Evolutionary conservation across 2,113 vertebrate genomes (phyloP).

Genomic region (Clarias gariepinus): DNA sequence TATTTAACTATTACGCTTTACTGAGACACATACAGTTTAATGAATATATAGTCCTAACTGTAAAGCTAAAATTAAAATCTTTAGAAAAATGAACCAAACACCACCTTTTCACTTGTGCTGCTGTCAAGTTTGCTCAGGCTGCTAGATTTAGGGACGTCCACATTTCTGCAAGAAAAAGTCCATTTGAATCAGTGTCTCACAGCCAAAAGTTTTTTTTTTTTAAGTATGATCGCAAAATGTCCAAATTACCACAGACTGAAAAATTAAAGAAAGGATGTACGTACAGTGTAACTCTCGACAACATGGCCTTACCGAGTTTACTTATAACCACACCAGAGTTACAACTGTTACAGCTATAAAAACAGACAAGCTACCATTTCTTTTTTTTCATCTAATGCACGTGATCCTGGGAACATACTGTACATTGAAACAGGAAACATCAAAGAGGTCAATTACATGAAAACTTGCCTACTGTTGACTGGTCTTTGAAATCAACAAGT

Average conservation of each 20-base stretch:
- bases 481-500: background rate
- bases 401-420: background rate
- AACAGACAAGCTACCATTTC: background rate
- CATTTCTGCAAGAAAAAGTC: constrained; percentile 68
- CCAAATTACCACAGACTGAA: background rate
- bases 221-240: background rate
- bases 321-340: background rate
- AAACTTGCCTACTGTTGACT: background rate
- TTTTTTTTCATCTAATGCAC: background rate
- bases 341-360: background rate
- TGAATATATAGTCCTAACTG: no score
- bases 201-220: no score
- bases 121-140: constrained; percentile 79
- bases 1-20: background rate
- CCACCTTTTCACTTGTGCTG: constrained; percentile 75
- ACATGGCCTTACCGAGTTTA: background rate
- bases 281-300: background rate
- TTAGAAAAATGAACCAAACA: constrained; percentile 14
- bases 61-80: background rate
- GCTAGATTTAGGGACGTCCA: constrained; percentile 71
- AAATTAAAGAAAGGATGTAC: background rate
- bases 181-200: background rate
- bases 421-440: background rate
- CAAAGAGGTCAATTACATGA: background rate
- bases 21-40: background rate